Evolutionary conservation across 2,113 vertebrate species (phyloP).

Genomic region (Gobius niger): DNA sequence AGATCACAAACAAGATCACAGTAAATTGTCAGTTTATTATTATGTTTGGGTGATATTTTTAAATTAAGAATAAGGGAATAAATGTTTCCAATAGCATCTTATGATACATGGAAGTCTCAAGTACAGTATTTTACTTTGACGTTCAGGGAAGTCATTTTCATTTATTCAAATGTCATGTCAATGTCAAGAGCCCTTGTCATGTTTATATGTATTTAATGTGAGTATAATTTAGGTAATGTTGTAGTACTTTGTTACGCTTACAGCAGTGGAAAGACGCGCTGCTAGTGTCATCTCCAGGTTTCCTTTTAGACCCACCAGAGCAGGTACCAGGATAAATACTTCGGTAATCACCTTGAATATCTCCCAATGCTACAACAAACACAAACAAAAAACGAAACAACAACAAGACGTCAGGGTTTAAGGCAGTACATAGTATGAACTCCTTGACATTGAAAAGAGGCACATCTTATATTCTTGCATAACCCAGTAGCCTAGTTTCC

Average conservation of each 20-base stretch:
- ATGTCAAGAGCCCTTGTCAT: not conserved
- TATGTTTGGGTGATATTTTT: too few relatives aligned
- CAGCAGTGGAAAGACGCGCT: conserved; percentile 93
- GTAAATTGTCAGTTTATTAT: not conserved
- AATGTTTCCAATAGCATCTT: too few relatives aligned
- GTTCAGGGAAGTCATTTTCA: too few relatives aligned
- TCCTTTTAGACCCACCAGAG: conserved; percentile 94
- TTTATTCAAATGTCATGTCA: too few relatives aligned
- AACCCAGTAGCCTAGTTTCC: conserved; percentile 56
- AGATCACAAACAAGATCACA: not conserved
- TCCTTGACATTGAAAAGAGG: conserved; percentile 31
- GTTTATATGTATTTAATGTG: not conserved
- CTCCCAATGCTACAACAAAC: conserved; percentile 87
- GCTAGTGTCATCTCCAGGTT: conserved; percentile 98
- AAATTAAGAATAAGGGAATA: too few relatives aligned
- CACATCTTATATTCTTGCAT: conserved; percentile 46
- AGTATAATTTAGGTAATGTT: not conserved
- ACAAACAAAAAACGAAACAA: not conserved
- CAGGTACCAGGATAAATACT: conserved; percentile 91
- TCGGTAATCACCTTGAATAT: conserved; percentile 91
- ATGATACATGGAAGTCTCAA: too few relatives aligned
- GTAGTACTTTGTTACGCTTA: conserved; percentile 55
- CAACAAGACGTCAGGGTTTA: not conserved
- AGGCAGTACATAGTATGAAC: conserved; percentile 3
- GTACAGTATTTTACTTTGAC: too few relatives aligned